These are phyloP conservation scores for Heterohyrax brucei DNA, from an alignment of 2,797 vertebrate species.

Conservation along the genomic window DNA sequence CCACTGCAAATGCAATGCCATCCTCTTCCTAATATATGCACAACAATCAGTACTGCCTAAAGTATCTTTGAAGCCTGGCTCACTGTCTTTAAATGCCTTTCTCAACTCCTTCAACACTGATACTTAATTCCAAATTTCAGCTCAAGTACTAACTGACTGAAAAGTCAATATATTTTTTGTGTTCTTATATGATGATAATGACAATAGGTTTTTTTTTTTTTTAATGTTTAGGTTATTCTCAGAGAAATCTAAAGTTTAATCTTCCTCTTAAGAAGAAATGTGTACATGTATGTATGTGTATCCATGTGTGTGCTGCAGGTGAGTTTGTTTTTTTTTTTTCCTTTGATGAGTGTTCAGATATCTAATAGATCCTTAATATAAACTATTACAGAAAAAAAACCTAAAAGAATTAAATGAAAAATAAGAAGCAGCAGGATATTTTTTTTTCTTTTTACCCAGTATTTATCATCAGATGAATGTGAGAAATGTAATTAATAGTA, in stretches of 20 bases:
- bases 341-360: background rate
- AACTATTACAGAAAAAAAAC: conserved; percentile 58
- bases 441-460: background rate
- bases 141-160: conserved; percentile 49
- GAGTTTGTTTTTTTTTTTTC: background rate
- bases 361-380: conserved; percentile 37
- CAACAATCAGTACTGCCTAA: background rate
- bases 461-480: background rate
- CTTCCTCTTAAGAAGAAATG: background rate
- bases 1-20: background rate
- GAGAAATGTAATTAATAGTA: conserved; percentile 37
- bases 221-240: background rate
- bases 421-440: background rate
- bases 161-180: conserved; percentile 5
- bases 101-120: background rate
- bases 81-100: conserved; percentile 29
- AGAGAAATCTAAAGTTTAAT: conserved; percentile 54
- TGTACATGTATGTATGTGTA: background rate
- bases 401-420: conserved; percentile 56
- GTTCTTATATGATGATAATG: background rate
- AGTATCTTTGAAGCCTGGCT: background rate
- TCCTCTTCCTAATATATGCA: background rate
- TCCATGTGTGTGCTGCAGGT: background rate
- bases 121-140: conserved; percentile 24
- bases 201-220: background rate